These are phyloP conservation scores for Phyllostomus discolor DNA, from an alignment of 2,113 vertebrate species.

Conservation along the genomic window DNA sequence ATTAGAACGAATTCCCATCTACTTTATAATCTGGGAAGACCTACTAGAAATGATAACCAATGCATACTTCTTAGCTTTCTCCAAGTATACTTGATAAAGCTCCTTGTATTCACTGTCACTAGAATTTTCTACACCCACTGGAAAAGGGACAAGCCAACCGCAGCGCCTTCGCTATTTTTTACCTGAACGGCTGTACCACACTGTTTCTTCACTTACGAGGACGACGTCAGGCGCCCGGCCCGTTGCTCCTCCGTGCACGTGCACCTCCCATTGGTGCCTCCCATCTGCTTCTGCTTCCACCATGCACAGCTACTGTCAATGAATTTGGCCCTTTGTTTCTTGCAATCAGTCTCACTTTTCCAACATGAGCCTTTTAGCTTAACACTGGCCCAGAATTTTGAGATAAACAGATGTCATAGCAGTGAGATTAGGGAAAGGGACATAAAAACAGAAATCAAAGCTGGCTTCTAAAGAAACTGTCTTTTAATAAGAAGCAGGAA, in stretches of 20 bases:
- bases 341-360: conserved; percentile 57
- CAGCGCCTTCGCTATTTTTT: background rate
- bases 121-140: background rate
- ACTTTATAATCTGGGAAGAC: background rate
- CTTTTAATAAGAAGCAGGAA: background rate
- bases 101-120: background rate
- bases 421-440: conserved; percentile 8
- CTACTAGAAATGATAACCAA: background rate
- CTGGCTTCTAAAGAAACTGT: conserved; percentile 31
- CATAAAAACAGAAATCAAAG: conserved; percentile 39
- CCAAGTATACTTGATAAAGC: background rate
- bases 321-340: conserved; percentile 35
- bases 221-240: fast-evolving
- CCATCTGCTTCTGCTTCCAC: conserved; percentile 16
- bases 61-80: background rate
- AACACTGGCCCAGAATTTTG: conserved; percentile 43
- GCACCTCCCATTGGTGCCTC: background rate
- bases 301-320: background rate
- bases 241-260: background rate
- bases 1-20: background rate
- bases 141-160: background rate
- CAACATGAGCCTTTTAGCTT: conserved; percentile 43
- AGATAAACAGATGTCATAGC: conserved; percentile 63
- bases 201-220: background rate
- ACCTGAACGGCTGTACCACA: background rate